Evolutionary conservation across 1,140 invertebrate species (phyloP).

Genomic region (Calliphora vicina): DNA sequence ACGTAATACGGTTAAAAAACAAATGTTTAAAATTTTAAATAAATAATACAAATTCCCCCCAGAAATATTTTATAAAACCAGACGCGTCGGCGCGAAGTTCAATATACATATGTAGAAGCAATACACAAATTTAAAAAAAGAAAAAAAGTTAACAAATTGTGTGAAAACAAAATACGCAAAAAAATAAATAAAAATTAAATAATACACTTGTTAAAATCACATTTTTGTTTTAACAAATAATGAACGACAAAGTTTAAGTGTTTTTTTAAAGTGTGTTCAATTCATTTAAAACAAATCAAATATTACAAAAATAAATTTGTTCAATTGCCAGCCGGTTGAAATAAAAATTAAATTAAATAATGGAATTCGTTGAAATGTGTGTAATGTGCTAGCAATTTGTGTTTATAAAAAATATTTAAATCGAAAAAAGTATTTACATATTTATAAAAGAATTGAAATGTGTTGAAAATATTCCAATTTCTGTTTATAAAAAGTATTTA

Average conservation of each 20-base stretch:
- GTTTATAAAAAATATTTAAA: too few relatives aligned
- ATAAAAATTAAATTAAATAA: neutral
- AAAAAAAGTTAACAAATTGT: constrained; percentile 6
- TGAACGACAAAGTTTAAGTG: neutral
- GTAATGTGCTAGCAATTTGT: neutral
- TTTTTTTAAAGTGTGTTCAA: neutral
- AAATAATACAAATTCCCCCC: neutral
- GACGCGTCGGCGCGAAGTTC: neutral
- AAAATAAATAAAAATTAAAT: constrained; percentile 1
- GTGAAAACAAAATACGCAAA: neutral
- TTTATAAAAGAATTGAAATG: too few relatives aligned
- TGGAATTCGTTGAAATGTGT: too few relatives aligned
- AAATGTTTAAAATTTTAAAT: neutral
- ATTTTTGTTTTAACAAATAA: neutral
- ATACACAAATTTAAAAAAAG: constrained; percentile 19
- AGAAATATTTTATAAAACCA: constrained; percentile 8
- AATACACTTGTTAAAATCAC: neutral
- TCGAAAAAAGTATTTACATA: too few relatives aligned
- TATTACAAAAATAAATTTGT: neutral
- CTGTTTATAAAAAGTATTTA: too few relatives aligned
- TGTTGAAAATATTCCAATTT: too few relatives aligned
- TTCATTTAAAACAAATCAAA: neutral
- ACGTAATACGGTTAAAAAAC: neutral
- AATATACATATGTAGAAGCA: neutral
- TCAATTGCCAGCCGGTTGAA: neutral